Evolutionary conservation across 1,140 invertebrate genomes (phyloP), one percentile per base, ranked within the genome.

Genomic region (Parapsyche elsis): DNA sequence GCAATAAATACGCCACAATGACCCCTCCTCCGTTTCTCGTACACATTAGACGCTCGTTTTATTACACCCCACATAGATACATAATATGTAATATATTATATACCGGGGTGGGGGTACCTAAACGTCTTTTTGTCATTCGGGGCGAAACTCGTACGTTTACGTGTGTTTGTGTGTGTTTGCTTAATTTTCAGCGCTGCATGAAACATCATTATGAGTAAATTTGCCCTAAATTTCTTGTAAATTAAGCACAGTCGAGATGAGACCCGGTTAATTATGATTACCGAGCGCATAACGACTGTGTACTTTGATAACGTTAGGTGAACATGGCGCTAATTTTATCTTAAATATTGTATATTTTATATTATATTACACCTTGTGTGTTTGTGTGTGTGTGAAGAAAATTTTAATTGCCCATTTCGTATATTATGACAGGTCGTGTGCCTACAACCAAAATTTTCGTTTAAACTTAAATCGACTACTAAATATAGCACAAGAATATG

Each of bases 211-310:
- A 71, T 7, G 67, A 7, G 24, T 38, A 45, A 71, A 23, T 73
- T 73, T 19, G 45, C 71, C 71, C 21, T 21, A 67, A 73, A 38
- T 71, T 67, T 67, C 24, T 23, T 10, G 61, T 67, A 67, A 67
- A 67, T 67, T 67, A 67, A 67, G 24, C 24, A 67, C 61, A 26
- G 61, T 67, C 24, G 14, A 21, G 14, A 26, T 67, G 61, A 67
- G 14, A 67, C 21, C 24, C 38, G 38, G 24, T 73, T 73, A 46
- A 73, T 73, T 73, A 73, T 73, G 71, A 73, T 73, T 73, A 73
- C 71, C 71, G n/a, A 45, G 45, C 30, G 30, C 45, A 73, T 49
- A 73, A 49, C 71, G 45, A 49, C 71, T 73, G 19, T 73, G 49
- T 53, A 14, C 10, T 53, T 14, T 53, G 49, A 53, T 38, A 38